Conservation (phyloP, 2,888 invertebrate species). For the Bimastos eiseni region DNA sequence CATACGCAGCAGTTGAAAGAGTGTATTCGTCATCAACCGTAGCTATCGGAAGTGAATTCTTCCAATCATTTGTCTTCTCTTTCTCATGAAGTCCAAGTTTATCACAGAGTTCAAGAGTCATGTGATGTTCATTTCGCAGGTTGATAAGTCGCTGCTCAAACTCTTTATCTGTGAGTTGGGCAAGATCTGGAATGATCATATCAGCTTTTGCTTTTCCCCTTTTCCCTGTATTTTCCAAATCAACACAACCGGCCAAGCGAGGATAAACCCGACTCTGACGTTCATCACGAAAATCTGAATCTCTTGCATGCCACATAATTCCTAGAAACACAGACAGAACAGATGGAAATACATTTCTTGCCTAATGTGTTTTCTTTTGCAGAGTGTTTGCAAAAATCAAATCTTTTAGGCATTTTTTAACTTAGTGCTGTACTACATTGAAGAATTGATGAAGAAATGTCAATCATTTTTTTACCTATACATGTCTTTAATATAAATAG, state of each 20-base stretch:
- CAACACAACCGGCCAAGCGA: slow-evolving; percentile 3
- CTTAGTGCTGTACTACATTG: neutral
- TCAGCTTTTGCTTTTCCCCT: neutral
- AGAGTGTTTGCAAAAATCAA: too few species aligned
- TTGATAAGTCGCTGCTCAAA: neutral
- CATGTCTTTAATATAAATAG: too few species aligned
- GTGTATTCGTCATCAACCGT: slow-evolving; percentile 8
- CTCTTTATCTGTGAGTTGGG: neutral
- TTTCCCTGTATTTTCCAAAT: neutral
- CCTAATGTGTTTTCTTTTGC: neutral
- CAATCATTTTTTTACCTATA: neutral
- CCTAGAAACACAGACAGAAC: neutral
- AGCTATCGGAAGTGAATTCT: neutral
- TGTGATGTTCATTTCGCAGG: neutral
- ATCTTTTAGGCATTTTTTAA: too few species aligned
- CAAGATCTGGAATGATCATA: slow-evolving; percentile 10
- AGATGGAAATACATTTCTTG: neutral
- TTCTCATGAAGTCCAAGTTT: slow-evolving; percentile 15
- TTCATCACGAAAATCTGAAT: slow-evolving; percentile 23
- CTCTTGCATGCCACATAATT: neutral
- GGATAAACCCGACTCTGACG: slow-evolving; percentile 17
- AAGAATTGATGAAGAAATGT: neutral
- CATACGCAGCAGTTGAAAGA: neutral
- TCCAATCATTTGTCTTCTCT: neutral
- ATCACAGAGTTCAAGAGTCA: slow-evolving; percentile 10